Conservation (phyloP, 2,888 invertebrate genomes). For the Pseudanteris insignis region DNA sequence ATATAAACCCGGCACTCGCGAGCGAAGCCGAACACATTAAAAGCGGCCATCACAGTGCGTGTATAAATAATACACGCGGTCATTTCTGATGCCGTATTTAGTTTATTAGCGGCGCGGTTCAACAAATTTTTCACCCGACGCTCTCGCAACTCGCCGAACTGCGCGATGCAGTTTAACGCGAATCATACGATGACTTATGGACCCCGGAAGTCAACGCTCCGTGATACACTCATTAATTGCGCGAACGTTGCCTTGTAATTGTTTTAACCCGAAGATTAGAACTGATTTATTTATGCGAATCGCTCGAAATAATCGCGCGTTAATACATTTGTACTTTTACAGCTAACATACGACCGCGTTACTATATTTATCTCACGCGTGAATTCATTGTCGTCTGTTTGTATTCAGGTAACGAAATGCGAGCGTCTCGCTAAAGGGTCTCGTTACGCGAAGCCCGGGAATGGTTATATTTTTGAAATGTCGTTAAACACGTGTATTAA, state of each 20-base stretch:
- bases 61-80: slow-evolving; percentile 62
- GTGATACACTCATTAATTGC: slow-evolving; percentile 31
- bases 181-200: slow-evolving; percentile 45
- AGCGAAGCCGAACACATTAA: slow-evolving; percentile 55
- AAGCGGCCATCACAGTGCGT: slow-evolving; percentile 54
- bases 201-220: slow-evolving; percentile 46
- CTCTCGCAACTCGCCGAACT: slow-evolving; percentile 50
- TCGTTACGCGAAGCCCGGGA: too few relatives aligned
- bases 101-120: slow-evolving; percentile 57
- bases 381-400: too few relatives aligned
- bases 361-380: too few relatives aligned
- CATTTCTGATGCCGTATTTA: slow-evolving; percentile 64
- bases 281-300: not conserved
- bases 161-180: slow-evolving; percentile 56
- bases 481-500: slow-evolving; percentile 12
- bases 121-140: slow-evolving; percentile 51
- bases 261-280: not conserved
- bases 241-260: not conserved
- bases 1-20: slow-evolving; percentile 56
- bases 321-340: not conserved
- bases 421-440: too few relatives aligned
- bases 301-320: not conserved
- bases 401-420: too few relatives aligned
- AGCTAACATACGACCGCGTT: too few relatives aligned
- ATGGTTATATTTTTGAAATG: too few relatives aligned